Base-by-base conservation (phyloP, 2,888 invertebrate species). In the Lasioglossum pauxillum region DNA sequence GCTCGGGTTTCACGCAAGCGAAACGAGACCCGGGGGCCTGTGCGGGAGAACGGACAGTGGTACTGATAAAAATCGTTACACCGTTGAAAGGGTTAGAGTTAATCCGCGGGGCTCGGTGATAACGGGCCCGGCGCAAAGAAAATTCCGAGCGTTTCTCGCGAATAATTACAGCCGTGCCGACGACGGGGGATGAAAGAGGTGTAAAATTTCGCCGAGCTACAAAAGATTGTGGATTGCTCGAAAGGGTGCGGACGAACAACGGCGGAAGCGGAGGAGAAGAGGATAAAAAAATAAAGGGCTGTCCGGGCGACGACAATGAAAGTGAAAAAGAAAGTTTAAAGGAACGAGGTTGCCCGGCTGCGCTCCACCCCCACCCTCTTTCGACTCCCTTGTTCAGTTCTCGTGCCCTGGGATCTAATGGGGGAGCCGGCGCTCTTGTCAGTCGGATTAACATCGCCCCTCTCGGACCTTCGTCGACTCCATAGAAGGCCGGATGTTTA, bases 271-370 rank as follows among this genome's bases (percentile, higher is more conserved):
- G 80, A 80, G 80, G 82, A 78, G 71, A 79, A 49, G 75, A 75
- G 64, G 82, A 74, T 53, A 79, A 81, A 87, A 82, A 82, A 69
- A 60, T 60, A 75, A 87, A 87, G 86, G 88, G 77, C 81, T 78
- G 80, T 57, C 81, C 72, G 38, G 71, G 27, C 72, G 75, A 57
- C 83, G 87, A 86, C 80, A 86, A 87, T 87, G 87, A 86, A 83
- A 86, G 87, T 69, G 80, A 57, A 80, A 80, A 87, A 78, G 86
- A 87, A 86, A 83, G 86, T 87, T 87, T 87, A 78, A 86, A 87
- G 79, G 78, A 87, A 87, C 44, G 84, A 78, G 83, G 83, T 87
- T 87, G 78, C 49, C 49, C 53, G 81, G 46, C 60, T 73, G 14
- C 44, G 16, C 16, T 44, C 0, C 27, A 2, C 16, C 16, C 31